Conservation (phyloP, 1,140 invertebrate genomes). For the Drosophila sechellia region DNA sequence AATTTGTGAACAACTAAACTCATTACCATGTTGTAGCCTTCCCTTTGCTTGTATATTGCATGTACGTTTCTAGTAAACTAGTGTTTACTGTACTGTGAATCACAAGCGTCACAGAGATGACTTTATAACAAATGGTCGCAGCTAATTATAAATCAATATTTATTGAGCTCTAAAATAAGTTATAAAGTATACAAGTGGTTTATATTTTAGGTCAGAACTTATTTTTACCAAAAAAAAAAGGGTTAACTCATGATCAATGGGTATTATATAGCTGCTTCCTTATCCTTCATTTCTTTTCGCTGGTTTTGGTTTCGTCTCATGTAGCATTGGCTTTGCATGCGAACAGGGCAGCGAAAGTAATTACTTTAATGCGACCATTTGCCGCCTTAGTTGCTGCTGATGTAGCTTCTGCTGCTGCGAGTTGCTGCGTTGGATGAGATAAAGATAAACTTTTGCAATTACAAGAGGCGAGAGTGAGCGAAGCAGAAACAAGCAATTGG, state of each 20-base stretch:
- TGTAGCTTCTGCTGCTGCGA: slow-evolving; percentile 35
- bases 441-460: slow-evolving; percentile 83
- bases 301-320: slow-evolving; percentile 15
- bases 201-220: background rate
- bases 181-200: no score
- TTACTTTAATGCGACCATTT: slow-evolving; percentile 83
- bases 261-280: background rate
- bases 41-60: background rate
- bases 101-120: no score
- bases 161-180: no score
- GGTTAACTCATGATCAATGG: background rate
- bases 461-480: slow-evolving; percentile 63
- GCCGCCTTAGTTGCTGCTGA: slow-evolving; percentile 59
- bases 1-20: slow-evolving; percentile 13
- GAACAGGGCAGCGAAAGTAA: slow-evolving; percentile 63
- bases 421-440: slow-evolving; percentile 67
- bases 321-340: slow-evolving; percentile 33
- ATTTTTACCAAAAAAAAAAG: background rate
- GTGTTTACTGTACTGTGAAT: no score
- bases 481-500: slow-evolving; percentile 56
- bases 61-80: no score
- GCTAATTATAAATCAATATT: no score
- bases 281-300: background rate
- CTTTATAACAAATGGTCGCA: no score
- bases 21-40: background rate